phyloP scores from a whole-genome alignment of 1,140 invertebrate genomes.

The Zaprionus lachaisei region DNA sequence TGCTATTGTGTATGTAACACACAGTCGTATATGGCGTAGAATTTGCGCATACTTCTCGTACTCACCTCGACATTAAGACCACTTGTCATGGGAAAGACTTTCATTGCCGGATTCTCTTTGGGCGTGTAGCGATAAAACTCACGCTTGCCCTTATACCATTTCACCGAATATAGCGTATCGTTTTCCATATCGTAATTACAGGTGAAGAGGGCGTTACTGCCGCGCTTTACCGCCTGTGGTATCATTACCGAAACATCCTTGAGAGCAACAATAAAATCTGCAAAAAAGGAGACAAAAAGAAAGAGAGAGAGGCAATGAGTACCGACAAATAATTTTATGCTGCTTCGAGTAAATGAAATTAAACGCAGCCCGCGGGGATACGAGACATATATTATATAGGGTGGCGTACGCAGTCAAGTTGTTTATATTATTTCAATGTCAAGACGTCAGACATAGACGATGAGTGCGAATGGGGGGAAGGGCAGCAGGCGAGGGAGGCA shows the following conservation, averaged over 20 bases:
- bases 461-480: background rate
- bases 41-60: conserved; percentile 56
- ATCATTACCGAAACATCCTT: conserved; percentile 88
- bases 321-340: conserved; percentile 40
- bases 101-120: conserved; percentile 87
- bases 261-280: conserved; percentile 85
- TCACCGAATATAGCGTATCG: conserved; percentile 92
- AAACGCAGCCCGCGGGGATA: conserved; percentile 4
- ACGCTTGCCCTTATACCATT: conserved; percentile 90
- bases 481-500: background rate
- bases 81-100: conserved; percentile 87
- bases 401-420: background rate
- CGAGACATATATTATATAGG: background rate
- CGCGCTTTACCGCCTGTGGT: conserved; percentile 89
- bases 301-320: conserved; percentile 15
- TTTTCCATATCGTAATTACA: conserved; percentile 92
- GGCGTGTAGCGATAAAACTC: conserved; percentile 90
- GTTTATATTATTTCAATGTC: conserved; percentile 12
- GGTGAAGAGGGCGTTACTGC: conserved; percentile 89
- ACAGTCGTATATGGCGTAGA: background rate
- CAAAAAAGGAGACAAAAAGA: conserved; percentile 57
- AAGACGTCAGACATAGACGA: background rate
- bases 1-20: background rate
- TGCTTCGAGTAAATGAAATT: conserved; percentile 40
- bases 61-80: conserved; percentile 90